A percentile compares a stretch with the other conserved stretches of the same genome.
Evolutionary conservation across 23 tunicate species (phyloP).

Genomic region (Styela clava): DNA sequence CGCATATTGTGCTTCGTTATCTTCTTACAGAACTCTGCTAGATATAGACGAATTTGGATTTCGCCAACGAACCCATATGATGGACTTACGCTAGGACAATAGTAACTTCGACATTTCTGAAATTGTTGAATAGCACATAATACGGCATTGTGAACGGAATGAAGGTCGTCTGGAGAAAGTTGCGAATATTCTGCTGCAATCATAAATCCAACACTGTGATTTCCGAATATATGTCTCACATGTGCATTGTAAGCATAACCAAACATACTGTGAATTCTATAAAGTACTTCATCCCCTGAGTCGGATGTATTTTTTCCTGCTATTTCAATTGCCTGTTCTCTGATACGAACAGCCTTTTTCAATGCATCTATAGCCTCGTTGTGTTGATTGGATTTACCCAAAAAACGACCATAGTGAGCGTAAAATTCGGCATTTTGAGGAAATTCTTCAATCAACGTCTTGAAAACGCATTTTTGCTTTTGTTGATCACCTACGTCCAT

Average conservation of each 20-base stretch:
- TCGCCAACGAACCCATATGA: conserved; percentile 54
- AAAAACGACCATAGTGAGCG: conserved; percentile 59
- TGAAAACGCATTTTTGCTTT: conserved; percentile 25
- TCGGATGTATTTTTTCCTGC: background rate
- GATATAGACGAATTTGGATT: conserved; percentile 28
- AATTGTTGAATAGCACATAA: conserved; percentile 37
- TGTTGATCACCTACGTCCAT: conserved; percentile 31
- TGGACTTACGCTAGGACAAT: conserved; percentile 25
- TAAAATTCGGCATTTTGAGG: conserved; percentile 43
- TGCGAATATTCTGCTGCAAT: background rate
- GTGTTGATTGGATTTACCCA: conserved; percentile 20
- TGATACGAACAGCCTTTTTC: conserved; percentile 35
- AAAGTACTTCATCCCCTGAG: conserved; percentile 32
- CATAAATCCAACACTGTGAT: conserved; percentile 8
- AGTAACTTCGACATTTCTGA: conserved; percentile 12
- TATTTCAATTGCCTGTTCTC: background rate
- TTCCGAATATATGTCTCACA: conserved; percentile 16
- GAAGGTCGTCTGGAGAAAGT: background rate
- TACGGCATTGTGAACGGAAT: background rate
- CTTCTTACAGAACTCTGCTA: conserved; percentile 27
- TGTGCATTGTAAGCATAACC: conserved; percentile 28
- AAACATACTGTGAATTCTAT: conserved; percentile 53
- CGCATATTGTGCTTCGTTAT: background rate
- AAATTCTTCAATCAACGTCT: conserved; percentile 24
- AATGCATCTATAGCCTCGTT: conserved; percentile 43